Evolutionary conservation across 2,113 vertebrate genomes (phyloP), one percentile per base, ranked within the genome.

Genomic region (Pantherophis guttatus): DNA sequence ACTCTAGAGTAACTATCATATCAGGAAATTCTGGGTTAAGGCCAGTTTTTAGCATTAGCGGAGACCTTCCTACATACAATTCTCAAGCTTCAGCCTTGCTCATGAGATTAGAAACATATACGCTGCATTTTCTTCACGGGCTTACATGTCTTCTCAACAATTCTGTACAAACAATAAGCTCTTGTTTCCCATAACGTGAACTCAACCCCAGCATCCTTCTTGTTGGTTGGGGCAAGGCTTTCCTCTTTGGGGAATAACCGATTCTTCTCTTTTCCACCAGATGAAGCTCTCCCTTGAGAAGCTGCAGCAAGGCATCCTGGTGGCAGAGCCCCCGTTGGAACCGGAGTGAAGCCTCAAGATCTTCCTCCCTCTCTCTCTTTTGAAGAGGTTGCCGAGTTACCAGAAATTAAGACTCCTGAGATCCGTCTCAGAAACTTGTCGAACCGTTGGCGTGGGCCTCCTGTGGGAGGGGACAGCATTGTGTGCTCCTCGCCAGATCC

Each of bases 251-350:
- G 59, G 9, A 55, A 57, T 88, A 58, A 93, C 59, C 2, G 2
- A 5, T 12, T 33, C 17, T 9, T 21, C 50, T 87, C 19, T 26
- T 26, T 85, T 10, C 89, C 92, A 0, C 0, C 97, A 99, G 98
- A 99, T 99, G 98, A 98, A 98, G 93, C 97, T 98, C 94, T 99
- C 98, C 0, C 96, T 99, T 93, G 98, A 99, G 95, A 99, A 98
- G 96, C 97, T 99, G 39, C 98, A 99, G 94, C 98, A 96, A 92
- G 98, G 98, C 33, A 98, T 99, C 48, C 93, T 97, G 3, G 93
- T 98, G 92, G 97, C 98, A 0, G 98, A 98, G 55, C 97, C 96
- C 26, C 96, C 98, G 23, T 97, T 97, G 86, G 97, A 98, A 44
- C 90, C 94, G 3, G 95, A 94, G 94, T 93, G 97, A 0, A 94